A percentile compares a stretch with the other conserved stretches of the same genome.
Conservation (phyloP, 2,113 vertebrate species). For the Solea senegalensis region DNA sequence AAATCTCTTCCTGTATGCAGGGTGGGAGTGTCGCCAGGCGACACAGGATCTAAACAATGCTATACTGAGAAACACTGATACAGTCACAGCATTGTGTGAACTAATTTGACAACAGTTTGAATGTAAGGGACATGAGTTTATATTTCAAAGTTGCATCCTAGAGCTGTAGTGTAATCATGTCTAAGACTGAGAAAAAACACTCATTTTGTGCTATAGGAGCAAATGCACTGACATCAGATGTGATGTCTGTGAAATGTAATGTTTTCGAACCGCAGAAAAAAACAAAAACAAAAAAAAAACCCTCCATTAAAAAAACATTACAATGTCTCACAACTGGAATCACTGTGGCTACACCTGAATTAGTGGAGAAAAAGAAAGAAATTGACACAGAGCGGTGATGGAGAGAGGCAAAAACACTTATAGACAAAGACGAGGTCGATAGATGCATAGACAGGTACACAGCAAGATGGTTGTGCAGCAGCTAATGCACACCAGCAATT, state of each 20-base stretch:
- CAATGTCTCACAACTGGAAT: conserved; percentile 20
- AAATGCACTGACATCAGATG: conserved; percentile 16
- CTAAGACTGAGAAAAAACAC: neutral
- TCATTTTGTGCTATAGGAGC: neutral
- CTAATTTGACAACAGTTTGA: too few species aligned
- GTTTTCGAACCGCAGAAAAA: conserved; percentile 13
- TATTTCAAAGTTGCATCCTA: too few species aligned
- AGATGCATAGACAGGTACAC: conserved; percentile 63
- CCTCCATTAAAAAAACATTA: conserved; percentile 20
- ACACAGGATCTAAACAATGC: too few species aligned
- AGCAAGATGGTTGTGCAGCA: conserved; percentile 60
- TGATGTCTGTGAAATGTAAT: conserved; percentile 6
- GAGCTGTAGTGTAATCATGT: neutral
- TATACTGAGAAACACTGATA: too few species aligned
- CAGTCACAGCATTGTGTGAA: too few species aligned
- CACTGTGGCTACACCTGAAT: conserved; percentile 24
- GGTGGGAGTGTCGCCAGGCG: too few species aligned
- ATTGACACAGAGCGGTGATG: conserved; percentile 14
- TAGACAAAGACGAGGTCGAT: conserved; percentile 55
- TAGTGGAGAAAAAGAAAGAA: conserved; percentile 19
- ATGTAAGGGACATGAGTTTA: too few species aligned
- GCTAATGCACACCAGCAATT: conserved; percentile 79
- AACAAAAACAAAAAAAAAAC: neutral
- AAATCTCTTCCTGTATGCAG: too few species aligned
- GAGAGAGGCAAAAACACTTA: conserved; percentile 9